Evolutionary conservation across 2,797 vertebrate genomes (phyloP), one percentile per base, ranked within the genome.

Genomic region (Taeniopygia guttata): DNA sequence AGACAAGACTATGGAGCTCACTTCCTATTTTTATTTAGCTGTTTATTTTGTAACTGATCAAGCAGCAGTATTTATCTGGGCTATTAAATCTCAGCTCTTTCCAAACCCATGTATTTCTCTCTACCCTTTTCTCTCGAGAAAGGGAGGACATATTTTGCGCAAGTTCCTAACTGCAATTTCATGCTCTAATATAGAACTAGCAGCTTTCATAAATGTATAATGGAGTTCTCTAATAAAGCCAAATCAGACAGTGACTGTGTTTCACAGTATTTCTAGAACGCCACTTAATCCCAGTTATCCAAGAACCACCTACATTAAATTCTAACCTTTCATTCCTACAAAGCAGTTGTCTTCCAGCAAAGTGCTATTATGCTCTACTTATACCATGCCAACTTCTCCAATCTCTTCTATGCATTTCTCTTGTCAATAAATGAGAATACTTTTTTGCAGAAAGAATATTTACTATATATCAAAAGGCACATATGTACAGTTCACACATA

Each of bases 241-340:
- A 73, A 58, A 92, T 54, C 62, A 92, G 56, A 66, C 23, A 73
- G 68, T 87, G 56, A 70, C 27, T 73, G 74, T 40, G 56, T 43
- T 83, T 79, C 42, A 45, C 2, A 58, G 75, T 82, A 66, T 92
- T 95, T 93, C 70, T 62, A 92, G 69, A 92, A 78, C 2, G 5
- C 3, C 68, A 84, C 32, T 45, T 81, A 96, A 87, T 20, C 29
- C 62, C 23, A 12, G 55, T 83, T 87, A 94, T 72, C 84, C 73
- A 93, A 79, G 79, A 96, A 85, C 68, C 54, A 93, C 76, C 76
- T 94, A 96, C 89, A 36, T 73, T 49, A 89, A 92, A 79, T 89
- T 67, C 45, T 77, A 95, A 81, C 72, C 82, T 83, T 93, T 64
- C 79, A 78, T 90, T 92, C 72, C 80, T 59, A 78, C 43, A 89